Evolutionary conservation across 2,888 invertebrate genomes (phyloP).

Genomic region (Cataglyphis livida): DNA sequence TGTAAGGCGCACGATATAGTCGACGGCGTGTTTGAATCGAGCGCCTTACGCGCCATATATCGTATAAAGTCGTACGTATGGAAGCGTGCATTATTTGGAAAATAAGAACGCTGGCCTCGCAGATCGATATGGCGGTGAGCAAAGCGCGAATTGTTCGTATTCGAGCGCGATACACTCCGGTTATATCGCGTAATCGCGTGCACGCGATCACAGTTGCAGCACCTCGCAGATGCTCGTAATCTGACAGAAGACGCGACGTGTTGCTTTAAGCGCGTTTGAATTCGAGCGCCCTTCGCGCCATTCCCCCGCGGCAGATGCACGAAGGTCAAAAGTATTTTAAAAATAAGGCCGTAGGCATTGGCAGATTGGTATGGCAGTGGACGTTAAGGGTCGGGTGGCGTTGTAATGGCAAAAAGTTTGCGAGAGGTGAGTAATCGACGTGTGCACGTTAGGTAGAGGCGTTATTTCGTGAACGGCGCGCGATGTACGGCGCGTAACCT

Average conservation of each 20-base stretch:
- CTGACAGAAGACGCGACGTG: slow-evolving; percentile 24
- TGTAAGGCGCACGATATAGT: background rate
- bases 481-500: slow-evolving; percentile 61
- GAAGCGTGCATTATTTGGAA: slow-evolving; percentile 28
- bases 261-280: slow-evolving; percentile 76
- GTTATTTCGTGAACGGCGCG: slow-evolving; percentile 53
- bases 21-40: slow-evolving; percentile 29
- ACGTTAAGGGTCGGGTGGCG: slow-evolving; percentile 92
- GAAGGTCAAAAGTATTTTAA: slow-evolving; percentile 86
- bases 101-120: slow-evolving; percentile 31
- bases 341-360: slow-evolving; percentile 84
- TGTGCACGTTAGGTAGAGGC: slow-evolving; percentile 55
- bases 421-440: slow-evolving; percentile 89
- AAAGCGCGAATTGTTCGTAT: slow-evolving; percentile 27
- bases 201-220: background rate
- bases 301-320: slow-evolving; percentile 83
- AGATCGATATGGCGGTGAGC: slow-evolving; percentile 43
- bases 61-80: background rate
- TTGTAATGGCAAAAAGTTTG: slow-evolving; percentile 93
- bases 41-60: slow-evolving; percentile 36
- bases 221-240: background rate
- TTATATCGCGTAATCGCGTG: slow-evolving; percentile 21
- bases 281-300: slow-evolving; percentile 81
- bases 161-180: background rate
- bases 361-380: slow-evolving; percentile 88